A percentile compares a stretch with the other conserved stretches of the same genome.
Evolutionary conservation across 1,140 invertebrate genomes (phyloP).

Genomic region (Prorops nasuta): DNA sequence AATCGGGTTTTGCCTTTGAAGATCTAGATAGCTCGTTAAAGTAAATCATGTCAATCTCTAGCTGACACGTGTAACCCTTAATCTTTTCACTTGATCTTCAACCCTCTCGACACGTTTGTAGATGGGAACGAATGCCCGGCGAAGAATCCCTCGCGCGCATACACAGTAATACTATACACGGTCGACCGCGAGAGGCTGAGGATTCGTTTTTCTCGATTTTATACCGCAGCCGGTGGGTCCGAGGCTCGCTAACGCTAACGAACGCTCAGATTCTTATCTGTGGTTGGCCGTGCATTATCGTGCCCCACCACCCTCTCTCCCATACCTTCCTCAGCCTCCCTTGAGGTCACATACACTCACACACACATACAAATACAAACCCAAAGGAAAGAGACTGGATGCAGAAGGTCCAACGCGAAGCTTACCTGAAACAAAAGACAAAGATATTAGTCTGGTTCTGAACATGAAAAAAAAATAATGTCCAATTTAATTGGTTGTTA

Average conservation of each 20-base stretch:
- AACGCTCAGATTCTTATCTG: slow-evolving; percentile 43
- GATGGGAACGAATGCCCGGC: background rate
- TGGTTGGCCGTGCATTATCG: slow-evolving; percentile 31
- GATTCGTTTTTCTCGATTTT: too few relatives aligned
- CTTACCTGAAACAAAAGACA: slow-evolving; percentile 44
- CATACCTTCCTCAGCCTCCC: background rate
- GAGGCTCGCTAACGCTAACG: slow-evolving; percentile 30
- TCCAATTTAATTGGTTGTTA: slow-evolving; percentile 43
- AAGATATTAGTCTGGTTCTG: slow-evolving; percentile 1
- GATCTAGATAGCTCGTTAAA: slow-evolving; percentile 20
- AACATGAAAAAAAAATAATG: slow-evolving; percentile 16
- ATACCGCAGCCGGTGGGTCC: slow-evolving; percentile 23
- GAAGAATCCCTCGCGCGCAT: background rate
- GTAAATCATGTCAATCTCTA: slow-evolving; percentile 27
- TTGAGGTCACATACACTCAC: too few relatives aligned
- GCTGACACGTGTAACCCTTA: slow-evolving; percentile 31
- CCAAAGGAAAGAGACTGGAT: too few relatives aligned
- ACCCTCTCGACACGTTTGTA: slow-evolving; percentile 7
- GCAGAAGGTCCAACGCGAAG: slow-evolving; percentile 13
- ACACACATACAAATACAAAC: too few relatives aligned
- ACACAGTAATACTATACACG: too few relatives aligned
- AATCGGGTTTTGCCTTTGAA: too few relatives aligned
- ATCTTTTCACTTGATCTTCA: background rate
- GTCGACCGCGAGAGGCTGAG: too few relatives aligned
- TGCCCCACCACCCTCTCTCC: slow-evolving; percentile 12